Percentiles rank a stretch among this genome's conserved stretches.
These are phyloP conservation scores for Caerostris extrusa DNA, from an alignment of 1,140 invertebrate species.

Conservation along the genomic window DNA sequence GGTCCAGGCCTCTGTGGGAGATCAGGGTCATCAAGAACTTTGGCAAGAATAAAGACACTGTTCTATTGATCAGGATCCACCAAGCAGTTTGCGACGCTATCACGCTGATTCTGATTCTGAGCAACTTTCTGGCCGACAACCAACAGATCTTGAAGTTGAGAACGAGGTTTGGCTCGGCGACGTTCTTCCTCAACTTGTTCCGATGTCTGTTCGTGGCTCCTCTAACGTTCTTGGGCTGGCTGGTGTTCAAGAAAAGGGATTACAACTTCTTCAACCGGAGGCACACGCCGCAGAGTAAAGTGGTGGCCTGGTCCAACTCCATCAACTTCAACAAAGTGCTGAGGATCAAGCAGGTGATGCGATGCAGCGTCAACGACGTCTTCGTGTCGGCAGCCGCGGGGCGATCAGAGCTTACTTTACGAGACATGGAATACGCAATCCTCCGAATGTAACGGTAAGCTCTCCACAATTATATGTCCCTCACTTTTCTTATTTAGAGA, in stretches of 20 bases:
- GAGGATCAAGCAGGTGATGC: conserved; percentile 83
- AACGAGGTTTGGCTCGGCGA: conserved; percentile 82
- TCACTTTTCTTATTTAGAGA: background rate
- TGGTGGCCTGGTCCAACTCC: conserved; percentile 83
- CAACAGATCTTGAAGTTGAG: conserved; percentile 78
- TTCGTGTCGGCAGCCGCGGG: conserved; percentile 83
- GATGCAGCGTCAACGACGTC: conserved; percentile 84
- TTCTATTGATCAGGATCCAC: conserved; percentile 84
- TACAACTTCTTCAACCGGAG: conserved; percentile 80
- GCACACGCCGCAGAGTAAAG: conserved; percentile 79
- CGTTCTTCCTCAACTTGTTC: conserved; percentile 82
- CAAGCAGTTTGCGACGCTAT: conserved; percentile 85
- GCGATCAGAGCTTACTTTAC: conserved; percentile 83
- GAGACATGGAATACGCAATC: conserved; percentile 82
- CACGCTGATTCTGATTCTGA: conserved; percentile 83
- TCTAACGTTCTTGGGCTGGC: conserved; percentile 83
- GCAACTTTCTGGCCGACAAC: conserved; percentile 83
- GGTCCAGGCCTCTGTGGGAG: conserved; percentile 84
- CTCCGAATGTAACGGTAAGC: conserved; percentile 83
- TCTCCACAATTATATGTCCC: conserved; percentile 17
- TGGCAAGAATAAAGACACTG: conserved; percentile 82
- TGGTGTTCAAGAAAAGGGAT: conserved; percentile 80
- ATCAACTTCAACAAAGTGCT: conserved; percentile 81
- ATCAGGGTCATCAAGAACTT: conserved; percentile 82
- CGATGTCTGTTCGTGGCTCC: conserved; percentile 84